Percentiles rank a stretch among this genome's conserved stretches.
Evolutionary conservation across 2,888 invertebrate genomes (phyloP).

Genomic region (Sclerodermus sp.): DNA sequence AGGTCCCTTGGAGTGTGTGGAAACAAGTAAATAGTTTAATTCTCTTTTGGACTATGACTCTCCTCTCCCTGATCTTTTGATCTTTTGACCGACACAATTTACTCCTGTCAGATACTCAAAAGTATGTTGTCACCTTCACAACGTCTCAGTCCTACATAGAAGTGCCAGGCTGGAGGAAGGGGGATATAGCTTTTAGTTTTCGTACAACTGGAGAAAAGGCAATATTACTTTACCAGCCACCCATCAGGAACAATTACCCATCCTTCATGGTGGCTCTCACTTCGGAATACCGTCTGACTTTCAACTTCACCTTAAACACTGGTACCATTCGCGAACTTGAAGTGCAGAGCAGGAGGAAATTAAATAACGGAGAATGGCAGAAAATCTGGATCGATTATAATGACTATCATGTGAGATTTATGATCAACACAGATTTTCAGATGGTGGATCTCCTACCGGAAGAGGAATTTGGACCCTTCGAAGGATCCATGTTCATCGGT

Average conservation of each 20-base stretch:
- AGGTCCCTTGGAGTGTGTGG: conserved; percentile 90
- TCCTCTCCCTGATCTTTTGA: background rate
- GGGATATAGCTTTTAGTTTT: conserved; percentile 90
- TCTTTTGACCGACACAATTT: no score
- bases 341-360: conserved; percentile 77
- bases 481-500: conserved; percentile 91
- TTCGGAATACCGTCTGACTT: conserved; percentile 80
- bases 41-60: background rate
- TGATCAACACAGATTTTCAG: conserved; percentile 87
- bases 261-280: conserved; percentile 90
- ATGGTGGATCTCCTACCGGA: conserved; percentile 83
- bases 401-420: conserved; percentile 88
- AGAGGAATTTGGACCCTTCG: conserved; percentile 89
- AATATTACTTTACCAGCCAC: conserved; percentile 86
- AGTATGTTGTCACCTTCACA: conserved; percentile 91
- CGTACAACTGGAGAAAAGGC: conserved; percentile 89
- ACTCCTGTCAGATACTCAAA: conserved; percentile 86
- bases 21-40: conserved; percentile 70
- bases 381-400: conserved; percentile 95
- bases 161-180: conserved; percentile 91
- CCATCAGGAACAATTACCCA: conserved; percentile 84
- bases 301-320: conserved; percentile 86
- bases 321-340: conserved; percentile 80
- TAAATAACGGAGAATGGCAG: conserved; percentile 95
- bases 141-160: conserved; percentile 90